These are phyloP conservation scores for Pseudanteris insignis DNA, from an alignment of 2,888 invertebrate genomes.

Conservation along the genomic window DNA sequence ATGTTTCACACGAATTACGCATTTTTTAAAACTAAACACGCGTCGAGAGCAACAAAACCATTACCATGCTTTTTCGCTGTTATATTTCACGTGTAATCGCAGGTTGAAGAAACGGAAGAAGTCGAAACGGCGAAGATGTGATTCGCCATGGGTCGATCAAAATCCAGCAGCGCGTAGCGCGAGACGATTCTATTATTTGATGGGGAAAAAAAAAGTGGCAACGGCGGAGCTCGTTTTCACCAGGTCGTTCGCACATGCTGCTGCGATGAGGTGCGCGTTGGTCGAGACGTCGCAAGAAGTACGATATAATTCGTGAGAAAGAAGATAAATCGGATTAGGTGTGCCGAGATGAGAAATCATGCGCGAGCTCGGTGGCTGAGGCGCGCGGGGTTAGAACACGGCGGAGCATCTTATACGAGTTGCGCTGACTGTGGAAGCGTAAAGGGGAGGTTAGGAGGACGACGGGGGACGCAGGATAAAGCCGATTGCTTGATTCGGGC, in stretches of 20 bases:
- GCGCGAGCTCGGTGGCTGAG: conserved; percentile 40
- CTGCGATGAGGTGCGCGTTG: conserved; percentile 14
- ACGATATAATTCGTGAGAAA: conserved; percentile 39
- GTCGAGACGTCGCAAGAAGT: conserved; percentile 17
- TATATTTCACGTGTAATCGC: too few species aligned
- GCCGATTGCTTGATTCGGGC: conserved; percentile 11
- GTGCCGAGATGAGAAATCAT: conserved; percentile 50
- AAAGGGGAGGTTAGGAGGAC: conserved; percentile 21
- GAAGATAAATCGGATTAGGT: conserved; percentile 42
- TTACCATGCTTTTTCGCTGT: too few species aligned
- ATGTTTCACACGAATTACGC: too few species aligned
- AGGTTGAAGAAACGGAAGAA: too few species aligned
- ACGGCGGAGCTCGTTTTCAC: conserved; percentile 21
- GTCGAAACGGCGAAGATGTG: too few species aligned
- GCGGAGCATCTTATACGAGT: conserved; percentile 27
- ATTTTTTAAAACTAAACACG: too few species aligned
- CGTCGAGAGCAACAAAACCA: too few species aligned
- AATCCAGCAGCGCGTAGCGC: too few species aligned
- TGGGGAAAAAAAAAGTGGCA: conserved; percentile 21
- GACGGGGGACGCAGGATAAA: too few species aligned
- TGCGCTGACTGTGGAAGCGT: conserved; percentile 37
- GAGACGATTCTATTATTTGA: conserved; percentile 40
- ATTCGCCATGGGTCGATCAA: too few species aligned
- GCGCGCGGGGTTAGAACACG: conserved; percentile 24
- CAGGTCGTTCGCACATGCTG: conserved; percentile 32